Percentiles rank a stretch among this genome's conserved stretches.
Conservation (phyloP, 1,140 invertebrate species). For the Drosophila novamexicana region DNA sequence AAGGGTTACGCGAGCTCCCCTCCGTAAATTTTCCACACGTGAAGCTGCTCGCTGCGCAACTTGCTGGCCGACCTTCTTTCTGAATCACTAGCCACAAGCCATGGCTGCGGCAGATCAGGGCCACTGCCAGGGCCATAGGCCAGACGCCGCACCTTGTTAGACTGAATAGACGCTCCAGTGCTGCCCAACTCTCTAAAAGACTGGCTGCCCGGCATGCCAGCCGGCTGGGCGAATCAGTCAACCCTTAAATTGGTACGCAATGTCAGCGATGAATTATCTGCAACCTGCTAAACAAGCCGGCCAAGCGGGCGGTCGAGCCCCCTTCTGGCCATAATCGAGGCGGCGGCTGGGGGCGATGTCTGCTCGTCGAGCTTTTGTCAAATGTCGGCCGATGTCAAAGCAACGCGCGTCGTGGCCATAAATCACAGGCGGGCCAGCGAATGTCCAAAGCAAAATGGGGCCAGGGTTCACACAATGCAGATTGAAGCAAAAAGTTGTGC, state of each 20-base stretch:
- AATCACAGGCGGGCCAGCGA: slow-evolving; percentile 61
- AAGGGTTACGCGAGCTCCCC: slow-evolving; percentile 32
- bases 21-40: slow-evolving; percentile 50
- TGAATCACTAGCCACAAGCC: slow-evolving; percentile 74
- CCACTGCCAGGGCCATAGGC: slow-evolving; percentile 58
- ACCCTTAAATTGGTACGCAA: slow-evolving; percentile 83
- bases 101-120: slow-evolving; percentile 36
- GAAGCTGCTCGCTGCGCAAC: slow-evolving; percentile 52
- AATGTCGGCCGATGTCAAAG: slow-evolving; percentile 79
- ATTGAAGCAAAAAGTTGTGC: slow-evolving; percentile 31
- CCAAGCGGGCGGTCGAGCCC: slow-evolving; percentile 25
- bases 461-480: slow-evolving; percentile 2
- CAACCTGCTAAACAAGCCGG: slow-evolving; percentile 78
- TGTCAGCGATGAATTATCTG: slow-evolving; percentile 83
- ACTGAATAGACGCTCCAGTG: slow-evolving; percentile 23
- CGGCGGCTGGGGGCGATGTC: background rate
- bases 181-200: slow-evolving; percentile 21
- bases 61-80: slow-evolving; percentile 77
- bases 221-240: slow-evolving; percentile 72
- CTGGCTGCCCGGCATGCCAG: slow-evolving; percentile 10
- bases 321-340: background rate
- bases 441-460: slow-evolving; percentile 30
- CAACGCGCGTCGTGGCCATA: slow-evolving; percentile 72
- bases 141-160: slow-evolving; percentile 71
- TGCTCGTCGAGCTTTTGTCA: slow-evolving; percentile 71